Percentiles rank a stretch among this genome's conserved stretches.
phyloP scores from a whole-genome alignment of 2,888 invertebrate genomes.

The Globia sparganii region DNA sequence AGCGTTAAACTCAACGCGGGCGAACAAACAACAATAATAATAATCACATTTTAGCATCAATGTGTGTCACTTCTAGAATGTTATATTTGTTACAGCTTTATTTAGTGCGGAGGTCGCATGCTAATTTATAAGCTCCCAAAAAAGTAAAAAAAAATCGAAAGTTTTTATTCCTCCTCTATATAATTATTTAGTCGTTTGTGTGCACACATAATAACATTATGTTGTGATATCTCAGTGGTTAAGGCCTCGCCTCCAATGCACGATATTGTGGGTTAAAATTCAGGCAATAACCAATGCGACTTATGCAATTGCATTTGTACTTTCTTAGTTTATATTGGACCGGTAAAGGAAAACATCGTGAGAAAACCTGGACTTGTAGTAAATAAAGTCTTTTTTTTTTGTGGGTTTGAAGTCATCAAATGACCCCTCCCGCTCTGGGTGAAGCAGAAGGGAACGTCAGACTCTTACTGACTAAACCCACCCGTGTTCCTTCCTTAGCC shows the following conservation, averaged over 20 bases:
- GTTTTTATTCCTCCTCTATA: background rate
- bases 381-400: too few relatives aligned
- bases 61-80: slow-evolving; percentile 65
- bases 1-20: slow-evolving; percentile 80
- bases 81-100: slow-evolving; percentile 42
- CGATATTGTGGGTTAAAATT: background rate
- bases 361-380: too few relatives aligned
- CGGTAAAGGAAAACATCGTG: background rate
- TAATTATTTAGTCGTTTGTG: background rate
- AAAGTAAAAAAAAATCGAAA: background rate
- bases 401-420: too few relatives aligned
- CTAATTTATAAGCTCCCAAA: slow-evolving; percentile 3
- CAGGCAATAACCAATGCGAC: background rate
- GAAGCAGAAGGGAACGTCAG: too few relatives aligned
- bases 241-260: background rate
- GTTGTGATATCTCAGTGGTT: background rate
- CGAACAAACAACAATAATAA: slow-evolving; percentile 81
- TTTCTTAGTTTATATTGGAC: background rate
- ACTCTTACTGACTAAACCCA: too few relatives aligned
- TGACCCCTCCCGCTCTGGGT: too few relatives aligned
- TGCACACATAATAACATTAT: background rate
- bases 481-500: too few relatives aligned
- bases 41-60: slow-evolving; percentile 76
- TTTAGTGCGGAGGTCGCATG: slow-evolving; percentile 20
- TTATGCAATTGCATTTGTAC: background rate